Conservation (phyloP, 2,797 vertebrate species). For the Cheirogaleus major region DNA sequence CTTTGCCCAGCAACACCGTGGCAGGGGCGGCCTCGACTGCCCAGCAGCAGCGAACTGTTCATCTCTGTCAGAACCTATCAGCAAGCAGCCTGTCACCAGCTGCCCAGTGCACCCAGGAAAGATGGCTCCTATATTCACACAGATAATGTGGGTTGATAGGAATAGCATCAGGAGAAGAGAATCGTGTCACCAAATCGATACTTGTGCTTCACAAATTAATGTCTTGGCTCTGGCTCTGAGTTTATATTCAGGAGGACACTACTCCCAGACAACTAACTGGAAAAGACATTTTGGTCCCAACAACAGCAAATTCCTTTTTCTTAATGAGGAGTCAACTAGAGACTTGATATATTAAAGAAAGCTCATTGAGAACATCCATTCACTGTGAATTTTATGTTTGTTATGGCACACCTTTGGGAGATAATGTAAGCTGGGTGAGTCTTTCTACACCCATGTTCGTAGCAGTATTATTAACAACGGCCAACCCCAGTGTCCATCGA, state of each 20-base stretch:
- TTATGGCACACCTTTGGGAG: background rate
- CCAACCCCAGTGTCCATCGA: background rate
- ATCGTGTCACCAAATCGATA: constrained; percentile 52
- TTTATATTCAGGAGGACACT: constrained; percentile 45
- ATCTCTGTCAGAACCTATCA: background rate
- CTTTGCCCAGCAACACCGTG: constrained; percentile 20
- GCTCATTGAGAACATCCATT: background rate
- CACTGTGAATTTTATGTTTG: constrained; percentile 10
- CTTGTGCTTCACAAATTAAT: constrained; percentile 44
- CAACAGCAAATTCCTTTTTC: constrained; percentile 46
- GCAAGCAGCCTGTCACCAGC: constrained; percentile 35
- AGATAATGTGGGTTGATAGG: constrained; percentile 53
- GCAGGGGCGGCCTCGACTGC: background rate
- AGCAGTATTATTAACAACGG: background rate
- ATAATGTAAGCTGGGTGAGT: background rate
- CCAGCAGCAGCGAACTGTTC: background rate
- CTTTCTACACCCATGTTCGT: background rate
- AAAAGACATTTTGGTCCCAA: constrained; percentile 43
- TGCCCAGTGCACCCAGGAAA: background rate
- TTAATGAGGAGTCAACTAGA: constrained; percentile 29
- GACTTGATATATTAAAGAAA: constrained; percentile 38
- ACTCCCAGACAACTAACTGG: constrained; percentile 42
- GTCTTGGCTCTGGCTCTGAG: background rate
- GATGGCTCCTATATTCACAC: background rate
- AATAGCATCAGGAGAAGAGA: constrained; percentile 33